A percentile compares a stretch with the other conserved stretches of the same genome.
These are phyloP conservation scores for Pseudonaja textilis DNA, from an alignment of 2,113 vertebrate species.

Conservation along the genomic window DNA sequence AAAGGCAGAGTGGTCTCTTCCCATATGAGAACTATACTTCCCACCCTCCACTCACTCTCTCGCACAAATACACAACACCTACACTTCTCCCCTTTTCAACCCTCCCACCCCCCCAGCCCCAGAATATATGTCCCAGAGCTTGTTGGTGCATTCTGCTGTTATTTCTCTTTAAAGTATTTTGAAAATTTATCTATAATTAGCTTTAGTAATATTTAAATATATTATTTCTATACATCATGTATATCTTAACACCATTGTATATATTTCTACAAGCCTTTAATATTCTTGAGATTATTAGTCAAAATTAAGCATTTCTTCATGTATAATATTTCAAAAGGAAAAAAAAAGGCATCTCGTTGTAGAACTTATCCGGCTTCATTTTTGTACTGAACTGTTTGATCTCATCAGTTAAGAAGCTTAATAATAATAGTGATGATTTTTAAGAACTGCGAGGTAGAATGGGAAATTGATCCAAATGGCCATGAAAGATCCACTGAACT, in stretches of 20 bases:
- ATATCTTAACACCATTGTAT: conserved; percentile 58
- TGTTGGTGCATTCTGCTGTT: conserved; percentile 36
- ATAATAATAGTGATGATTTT: neutral
- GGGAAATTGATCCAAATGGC: neutral
- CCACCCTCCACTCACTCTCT: neutral
- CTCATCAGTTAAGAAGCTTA: neutral
- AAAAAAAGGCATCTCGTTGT: conserved; percentile 17
- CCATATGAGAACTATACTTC: neutral
- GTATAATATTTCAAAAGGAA: conserved; percentile 37
- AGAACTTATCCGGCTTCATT: conserved; percentile 24
- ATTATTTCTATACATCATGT: conserved; percentile 66
- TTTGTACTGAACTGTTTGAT: conserved; percentile 33
- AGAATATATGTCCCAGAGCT: conserved; percentile 23
- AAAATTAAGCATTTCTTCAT: conserved; percentile 53
- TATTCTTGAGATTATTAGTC: conserved; percentile 47
- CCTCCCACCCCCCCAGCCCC: too few species aligned
- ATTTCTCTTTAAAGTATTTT: conserved; percentile 51
- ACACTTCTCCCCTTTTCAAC: too few species aligned
- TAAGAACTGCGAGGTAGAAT: neutral
- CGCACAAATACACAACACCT: conserved; percentile 9
- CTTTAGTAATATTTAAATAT: conserved; percentile 59
- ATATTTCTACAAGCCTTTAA: conserved; percentile 68
- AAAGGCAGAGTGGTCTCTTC: neutral
- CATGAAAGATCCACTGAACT: neutral
- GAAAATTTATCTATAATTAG: conserved; percentile 57